Evolutionary conservation across 2,888 invertebrate species (phyloP), one percentile per base, ranked within the genome.

Genomic region (Fabriciana adippe): DNA sequence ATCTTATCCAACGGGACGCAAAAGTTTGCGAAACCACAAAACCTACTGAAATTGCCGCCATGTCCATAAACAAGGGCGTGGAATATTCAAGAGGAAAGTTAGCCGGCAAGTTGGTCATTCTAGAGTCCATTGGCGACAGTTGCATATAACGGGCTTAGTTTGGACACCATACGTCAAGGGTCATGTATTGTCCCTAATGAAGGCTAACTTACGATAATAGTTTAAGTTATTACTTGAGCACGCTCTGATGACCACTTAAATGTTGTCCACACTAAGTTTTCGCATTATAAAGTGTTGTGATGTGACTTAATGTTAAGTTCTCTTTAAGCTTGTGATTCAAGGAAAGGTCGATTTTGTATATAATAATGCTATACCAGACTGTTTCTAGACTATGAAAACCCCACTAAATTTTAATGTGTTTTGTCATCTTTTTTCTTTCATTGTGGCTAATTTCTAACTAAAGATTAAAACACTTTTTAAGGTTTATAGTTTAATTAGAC

Each of bases 51-150:
- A 83, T 79, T 78, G 80, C 83, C 81, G 78, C 79, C 76, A 73
- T 73, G 81, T 80, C 85, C 85, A 89, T 91, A 90, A 91, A 91
- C 89, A 89, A 88, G 85, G 82, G 84, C 74, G 77, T 75, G 83
- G 89, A 90, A 91, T 92, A 92, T 91, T 91, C 90, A 91, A 85
- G 86, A 86, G 90, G 83, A 89, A 92, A 92, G 87, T 92, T 92
- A 71, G 77, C 75, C 79, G 78, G 77, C 77, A 77, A 73, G 75
- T 70, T 70, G 70, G 68, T 68, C 68, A 68, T 70, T 70, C 51
- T 50, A 47, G 48, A 69, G 71, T 71, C 69, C 65, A 67, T 63
- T 63, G 78, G 73, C 88, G 82, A 86, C 92, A 90, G 88, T 92
- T 92, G 92, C 82, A 81, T 83, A 79, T 78, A 92, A 92, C 89